Conservation (phyloP, 2,797 vertebrate species). For the Onychomys torridus region DNA sequence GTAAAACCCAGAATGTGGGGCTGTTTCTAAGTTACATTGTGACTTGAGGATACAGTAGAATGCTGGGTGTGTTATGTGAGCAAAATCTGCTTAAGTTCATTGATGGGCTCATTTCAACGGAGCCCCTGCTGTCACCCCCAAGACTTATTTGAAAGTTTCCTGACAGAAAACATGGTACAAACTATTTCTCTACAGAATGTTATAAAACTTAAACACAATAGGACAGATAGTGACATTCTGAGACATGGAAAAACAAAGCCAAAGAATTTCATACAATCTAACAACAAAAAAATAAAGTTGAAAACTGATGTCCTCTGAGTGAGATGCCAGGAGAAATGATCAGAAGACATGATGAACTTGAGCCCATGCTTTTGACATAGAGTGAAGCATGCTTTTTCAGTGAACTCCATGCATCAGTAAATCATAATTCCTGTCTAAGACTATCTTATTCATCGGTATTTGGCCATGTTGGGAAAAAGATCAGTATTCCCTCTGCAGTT, state of each 20-base stretch:
- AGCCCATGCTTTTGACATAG: neutral
- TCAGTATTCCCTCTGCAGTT: neutral
- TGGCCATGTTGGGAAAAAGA: neutral
- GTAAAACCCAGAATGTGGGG: neutral
- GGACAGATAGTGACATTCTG: neutral
- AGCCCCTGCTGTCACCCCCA: neutral
- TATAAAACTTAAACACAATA: neutral
- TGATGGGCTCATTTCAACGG: neutral
- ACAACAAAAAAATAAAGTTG: neutral
- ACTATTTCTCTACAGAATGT: neutral
- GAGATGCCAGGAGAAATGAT: neutral
- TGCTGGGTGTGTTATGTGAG: neutral
- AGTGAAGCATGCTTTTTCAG: rapidly evolving
- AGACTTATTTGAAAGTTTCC: conserved; percentile 36
- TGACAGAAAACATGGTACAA: neutral
- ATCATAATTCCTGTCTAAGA: neutral
- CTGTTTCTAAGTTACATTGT: neutral
- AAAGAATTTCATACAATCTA: neutral
- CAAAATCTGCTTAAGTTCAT: neutral
- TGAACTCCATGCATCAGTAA: neutral
- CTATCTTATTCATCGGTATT: neutral
- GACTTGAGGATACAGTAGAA: neutral
- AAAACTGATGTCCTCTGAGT: neutral
- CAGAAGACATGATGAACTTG: neutral
- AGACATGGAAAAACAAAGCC: neutral